Evolutionary conservation across 1,140 invertebrate species (phyloP).

Genomic region (Ganaspis sp.): DNA sequence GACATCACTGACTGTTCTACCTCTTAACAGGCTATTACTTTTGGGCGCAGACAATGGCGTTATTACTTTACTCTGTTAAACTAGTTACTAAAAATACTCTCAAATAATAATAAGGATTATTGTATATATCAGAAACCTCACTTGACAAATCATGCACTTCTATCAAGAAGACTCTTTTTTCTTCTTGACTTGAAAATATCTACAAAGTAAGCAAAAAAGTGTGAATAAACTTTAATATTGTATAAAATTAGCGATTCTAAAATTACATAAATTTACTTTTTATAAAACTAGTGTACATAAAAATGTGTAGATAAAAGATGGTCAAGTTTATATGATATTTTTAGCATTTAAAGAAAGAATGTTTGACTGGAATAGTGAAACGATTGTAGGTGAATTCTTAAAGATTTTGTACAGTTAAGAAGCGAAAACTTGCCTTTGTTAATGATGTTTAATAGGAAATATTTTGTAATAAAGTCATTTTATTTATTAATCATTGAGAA

Average conservation of each 20-base stretch:
- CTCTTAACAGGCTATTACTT: conserved; percentile 91
- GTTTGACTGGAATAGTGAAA: not conserved
- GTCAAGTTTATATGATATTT: not conserved
- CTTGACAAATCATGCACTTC: too few species aligned
- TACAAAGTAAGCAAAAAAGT: too few species aligned
- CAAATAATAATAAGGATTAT: not conserved
- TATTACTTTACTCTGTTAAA: conserved; percentile 88
- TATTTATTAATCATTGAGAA: conserved; percentile 1
- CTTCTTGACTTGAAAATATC: too few species aligned
- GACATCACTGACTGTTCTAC: conserved; percentile 91
- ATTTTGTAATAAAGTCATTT: conserved; percentile 17
- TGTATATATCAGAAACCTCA: not conserved
- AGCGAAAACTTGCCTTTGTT: not conserved
- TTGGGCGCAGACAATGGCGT: conserved; percentile 93
- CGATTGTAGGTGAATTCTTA: not conserved
- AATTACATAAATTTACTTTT: not conserved
- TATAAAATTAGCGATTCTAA: not conserved
- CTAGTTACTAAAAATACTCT: not conserved
- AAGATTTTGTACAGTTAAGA: conserved; percentile 2
- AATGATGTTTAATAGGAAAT: conserved; percentile 18
- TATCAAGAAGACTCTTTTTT: too few species aligned
- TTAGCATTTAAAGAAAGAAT: conserved; percentile 21
- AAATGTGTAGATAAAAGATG: not conserved
- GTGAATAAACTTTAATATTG: too few species aligned
- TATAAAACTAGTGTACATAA: conserved; percentile 43